These are phyloP conservation scores for Agelaius tricolor DNA, from an alignment of 2,113 vertebrate genomes.

Conservation along the genomic window DNA sequence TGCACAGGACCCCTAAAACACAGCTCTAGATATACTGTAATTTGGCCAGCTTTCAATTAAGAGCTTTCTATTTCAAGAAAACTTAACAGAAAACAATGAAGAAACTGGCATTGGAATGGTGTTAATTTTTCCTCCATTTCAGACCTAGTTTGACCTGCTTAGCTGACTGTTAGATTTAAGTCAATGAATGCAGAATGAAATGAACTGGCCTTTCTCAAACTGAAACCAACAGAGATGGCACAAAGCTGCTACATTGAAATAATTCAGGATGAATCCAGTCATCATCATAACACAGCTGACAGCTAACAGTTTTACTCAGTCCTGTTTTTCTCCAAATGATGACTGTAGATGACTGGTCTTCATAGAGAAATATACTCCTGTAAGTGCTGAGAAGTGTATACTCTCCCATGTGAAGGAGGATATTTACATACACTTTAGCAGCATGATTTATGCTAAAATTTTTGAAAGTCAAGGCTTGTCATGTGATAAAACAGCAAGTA, in stretches of 20 bases:
- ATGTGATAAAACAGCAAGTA: background rate
- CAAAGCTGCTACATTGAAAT: background rate
- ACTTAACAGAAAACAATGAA: background rate
- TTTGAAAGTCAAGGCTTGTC: background rate
- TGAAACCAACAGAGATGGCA: background rate
- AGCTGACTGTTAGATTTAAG: background rate
- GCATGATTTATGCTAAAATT: background rate
- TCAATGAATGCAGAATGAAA: background rate
- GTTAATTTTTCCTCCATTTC: background rate
- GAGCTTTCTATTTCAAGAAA: background rate
- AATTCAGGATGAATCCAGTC: background rate
- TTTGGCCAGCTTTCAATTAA: background rate
- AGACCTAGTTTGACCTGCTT: fast-evolving
- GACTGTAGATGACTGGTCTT: background rate
- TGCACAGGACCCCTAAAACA: background rate
- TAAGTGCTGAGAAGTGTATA: background rate
- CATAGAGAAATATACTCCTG: background rate
- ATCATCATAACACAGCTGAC: background rate
- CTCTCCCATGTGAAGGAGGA: background rate
- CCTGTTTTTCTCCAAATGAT: background rate
- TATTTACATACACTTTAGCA: background rate
- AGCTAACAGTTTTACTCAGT: background rate
- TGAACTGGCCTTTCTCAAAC: background rate
- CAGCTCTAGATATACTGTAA: background rate
- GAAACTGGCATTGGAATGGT: background rate